Evolutionary conservation across 35 echinoderm and acorn worm species (phyloP).

Genomic region (Apostichopus japonicus): DNA sequence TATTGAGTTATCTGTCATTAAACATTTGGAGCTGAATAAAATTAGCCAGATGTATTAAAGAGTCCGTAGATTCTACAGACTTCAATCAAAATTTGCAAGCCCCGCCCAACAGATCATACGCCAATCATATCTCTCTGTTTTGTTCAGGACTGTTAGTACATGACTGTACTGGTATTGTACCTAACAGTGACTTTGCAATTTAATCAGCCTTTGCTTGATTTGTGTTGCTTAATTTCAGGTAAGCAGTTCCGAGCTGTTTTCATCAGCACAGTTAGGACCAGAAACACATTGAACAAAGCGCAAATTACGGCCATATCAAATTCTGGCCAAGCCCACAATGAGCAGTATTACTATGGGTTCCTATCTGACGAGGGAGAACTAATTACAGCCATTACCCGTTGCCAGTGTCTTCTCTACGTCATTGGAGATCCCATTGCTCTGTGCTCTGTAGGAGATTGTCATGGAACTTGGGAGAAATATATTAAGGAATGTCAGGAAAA

Average conservation of each 20-base stretch:
- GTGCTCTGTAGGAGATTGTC: constrained; percentile 85
- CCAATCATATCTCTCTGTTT: too few species aligned
- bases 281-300: constrained; percentile 60
- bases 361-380: constrained; percentile 83
- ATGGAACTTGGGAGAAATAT: constrained; percentile 80
- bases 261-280: constrained; percentile 83
- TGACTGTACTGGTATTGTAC: too few species aligned
- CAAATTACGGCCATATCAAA: constrained; percentile 70
- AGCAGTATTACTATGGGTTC: constrained; percentile 83
- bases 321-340: constrained; percentile 33
- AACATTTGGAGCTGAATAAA: too few species aligned
- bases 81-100: too few species aligned
- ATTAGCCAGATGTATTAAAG: too few species aligned
- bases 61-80: too few species aligned
- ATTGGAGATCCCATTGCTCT: constrained; percentile 87
- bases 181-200: background rate
- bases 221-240: constrained; percentile 52
- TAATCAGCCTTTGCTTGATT: background rate
- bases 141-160: too few species aligned
- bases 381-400: constrained; percentile 89
- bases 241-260: constrained; percentile 92
- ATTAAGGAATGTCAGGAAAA: constrained; percentile 82
- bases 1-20: too few species aligned
- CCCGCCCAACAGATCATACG: too few species aligned
- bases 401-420: constrained; percentile 78